Conservation (phyloP, 2,888 invertebrate genomes). For the Rotaria macrura region DNA sequence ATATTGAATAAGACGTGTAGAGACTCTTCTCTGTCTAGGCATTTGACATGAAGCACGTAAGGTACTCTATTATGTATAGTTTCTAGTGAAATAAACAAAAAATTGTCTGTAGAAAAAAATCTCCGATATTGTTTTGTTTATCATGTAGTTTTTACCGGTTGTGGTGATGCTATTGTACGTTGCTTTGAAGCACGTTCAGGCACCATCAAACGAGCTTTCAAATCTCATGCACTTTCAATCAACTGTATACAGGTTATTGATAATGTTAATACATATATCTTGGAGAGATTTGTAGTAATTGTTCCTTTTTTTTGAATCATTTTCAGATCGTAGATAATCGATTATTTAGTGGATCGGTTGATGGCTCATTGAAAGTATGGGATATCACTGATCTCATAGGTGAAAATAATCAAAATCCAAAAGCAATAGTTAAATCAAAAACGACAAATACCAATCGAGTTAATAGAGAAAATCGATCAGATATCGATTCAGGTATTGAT, state of each 20-base stretch:
- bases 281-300: too few species aligned
- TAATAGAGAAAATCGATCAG: background rate
- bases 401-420: background rate
- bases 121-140: too few species aligned
- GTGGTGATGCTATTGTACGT: conserved; percentile 48
- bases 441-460: background rate
- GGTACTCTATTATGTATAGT: too few species aligned
- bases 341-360: conserved; percentile 51
- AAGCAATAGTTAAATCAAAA: background rate
- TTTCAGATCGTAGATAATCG: conserved; percentile 47
- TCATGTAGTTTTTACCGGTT: conserved; percentile 51
- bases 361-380: conserved; percentile 50
- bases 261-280: too few species aligned
- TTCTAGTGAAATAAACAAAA: too few species aligned
- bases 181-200: conserved; percentile 52
- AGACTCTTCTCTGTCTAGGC: too few species aligned
- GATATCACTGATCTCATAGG: conserved; percentile 43
- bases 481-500: conserved; percentile 26
- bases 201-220: conserved; percentile 45
- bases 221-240: conserved; percentile 48
- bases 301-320: too few species aligned
- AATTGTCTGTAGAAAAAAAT: too few species aligned
- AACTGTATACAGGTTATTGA: conserved; percentile 49
- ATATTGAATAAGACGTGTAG: too few species aligned
- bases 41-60: too few species aligned